Evolutionary conservation across 2,113 vertebrate genomes (phyloP).

Genomic region (Pelusios castaneus): DNA sequence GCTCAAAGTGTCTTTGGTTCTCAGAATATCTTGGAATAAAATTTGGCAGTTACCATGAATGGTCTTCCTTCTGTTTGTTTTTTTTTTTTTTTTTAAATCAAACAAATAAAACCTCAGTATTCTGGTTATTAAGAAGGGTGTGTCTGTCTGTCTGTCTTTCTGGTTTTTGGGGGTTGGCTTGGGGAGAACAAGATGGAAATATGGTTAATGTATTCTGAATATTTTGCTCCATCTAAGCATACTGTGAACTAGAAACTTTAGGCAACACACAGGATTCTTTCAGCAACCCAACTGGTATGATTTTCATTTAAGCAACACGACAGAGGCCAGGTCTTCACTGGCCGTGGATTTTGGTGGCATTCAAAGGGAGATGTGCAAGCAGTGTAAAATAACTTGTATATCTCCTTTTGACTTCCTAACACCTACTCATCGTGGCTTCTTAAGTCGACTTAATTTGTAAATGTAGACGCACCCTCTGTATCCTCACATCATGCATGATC

Average conservation of each 20-base stretch:
- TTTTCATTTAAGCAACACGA: not conserved
- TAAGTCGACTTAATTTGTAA: no score
- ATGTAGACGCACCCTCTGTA: no score
- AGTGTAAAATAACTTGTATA: no score
- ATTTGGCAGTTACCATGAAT: rapidly evolving
- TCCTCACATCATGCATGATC: not conserved
- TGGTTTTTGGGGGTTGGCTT: no score
- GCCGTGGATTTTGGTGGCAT: no score
- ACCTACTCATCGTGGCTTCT: no score
- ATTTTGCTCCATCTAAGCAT: rapidly evolving
- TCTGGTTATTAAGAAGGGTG: not conserved
- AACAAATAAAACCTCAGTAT: not conserved
- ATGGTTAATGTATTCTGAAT: not conserved
- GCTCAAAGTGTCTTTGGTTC: no score
- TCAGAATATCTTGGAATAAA: not conserved
- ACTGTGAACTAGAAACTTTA: not conserved
- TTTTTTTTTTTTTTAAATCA: not conserved
- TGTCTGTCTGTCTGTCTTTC: no score
- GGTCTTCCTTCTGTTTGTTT: no score
- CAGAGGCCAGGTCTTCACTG: not conserved
- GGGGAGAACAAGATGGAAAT: not conserved
- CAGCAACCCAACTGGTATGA: not conserved
- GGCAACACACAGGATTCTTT: not conserved
- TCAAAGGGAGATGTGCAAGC: no score
- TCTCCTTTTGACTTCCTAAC: no score